A percentile compares a stretch with the other conserved stretches of the same genome.
These are phyloP conservation scores for Intellagama lesueurii DNA, from an alignment of 2,797 vertebrate genomes.

Conservation along the genomic window DNA sequence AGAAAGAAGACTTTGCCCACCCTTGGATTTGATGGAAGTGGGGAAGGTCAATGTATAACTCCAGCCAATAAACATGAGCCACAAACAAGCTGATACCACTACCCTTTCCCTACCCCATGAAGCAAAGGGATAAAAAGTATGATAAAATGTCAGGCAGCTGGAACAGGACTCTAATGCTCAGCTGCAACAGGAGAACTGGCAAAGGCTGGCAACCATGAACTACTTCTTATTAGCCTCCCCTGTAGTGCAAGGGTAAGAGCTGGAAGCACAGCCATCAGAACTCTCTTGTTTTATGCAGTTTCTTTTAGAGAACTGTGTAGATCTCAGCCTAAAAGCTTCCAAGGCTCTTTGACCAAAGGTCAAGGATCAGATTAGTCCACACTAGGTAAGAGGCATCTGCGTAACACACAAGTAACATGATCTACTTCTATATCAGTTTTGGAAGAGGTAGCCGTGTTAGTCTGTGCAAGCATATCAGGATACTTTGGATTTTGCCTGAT, in stretches of 20 bases:
- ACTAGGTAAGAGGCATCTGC: too few relatives aligned
- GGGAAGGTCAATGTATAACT: neutral
- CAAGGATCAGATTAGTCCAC: neutral
- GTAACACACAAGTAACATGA: neutral
- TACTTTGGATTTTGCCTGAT: too few relatives aligned
- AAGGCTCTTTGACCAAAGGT: neutral
- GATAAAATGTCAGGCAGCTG: neutral
- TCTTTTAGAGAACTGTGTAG: neutral
- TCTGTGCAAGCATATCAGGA: too few relatives aligned
- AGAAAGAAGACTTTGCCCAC: neutral
- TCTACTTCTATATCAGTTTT: too few relatives aligned
- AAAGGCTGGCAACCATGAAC: neutral
- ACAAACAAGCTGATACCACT: neutral
- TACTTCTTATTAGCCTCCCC: neutral
- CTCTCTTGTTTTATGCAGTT: neutral
- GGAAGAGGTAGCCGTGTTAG: too few relatives aligned
- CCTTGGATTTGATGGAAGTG: neutral
- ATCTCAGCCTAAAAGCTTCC: neutral
- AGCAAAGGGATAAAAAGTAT: neutral
- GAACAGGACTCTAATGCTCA: neutral
- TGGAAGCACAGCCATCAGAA: neutral
- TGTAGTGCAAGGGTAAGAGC: neutral
- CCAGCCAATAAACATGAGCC: neutral
- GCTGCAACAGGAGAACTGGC: neutral
- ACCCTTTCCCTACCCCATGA: too few relatives aligned